Percentiles rank a stretch among this genome's conserved stretches.
Conservation (phyloP, 2,113 vertebrate genomes). For the Macrotis lagotis region DNA sequence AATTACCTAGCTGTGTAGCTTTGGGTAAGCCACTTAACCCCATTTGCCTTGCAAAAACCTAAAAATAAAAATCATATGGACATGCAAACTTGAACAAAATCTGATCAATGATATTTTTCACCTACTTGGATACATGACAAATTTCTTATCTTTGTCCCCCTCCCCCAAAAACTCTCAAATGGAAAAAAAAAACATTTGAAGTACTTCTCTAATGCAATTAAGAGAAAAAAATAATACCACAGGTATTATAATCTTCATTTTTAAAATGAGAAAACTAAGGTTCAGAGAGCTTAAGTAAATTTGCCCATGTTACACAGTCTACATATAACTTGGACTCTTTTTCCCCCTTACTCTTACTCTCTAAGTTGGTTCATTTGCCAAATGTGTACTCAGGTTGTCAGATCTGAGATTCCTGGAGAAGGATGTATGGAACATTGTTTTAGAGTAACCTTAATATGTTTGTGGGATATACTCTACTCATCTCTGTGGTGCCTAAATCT, state of each 20-base stretch:
- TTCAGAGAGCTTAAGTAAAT: neutral
- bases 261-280: neutral
- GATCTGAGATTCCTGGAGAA: neutral
- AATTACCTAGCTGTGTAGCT: too few relatives aligned
- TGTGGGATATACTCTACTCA: neutral
- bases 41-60: too few relatives aligned
- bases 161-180: conserved; percentile 45
- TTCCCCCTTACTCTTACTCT: neutral
- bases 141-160: conserved; percentile 51
- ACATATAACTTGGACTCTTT: neutral
- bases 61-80: conserved; percentile 87
- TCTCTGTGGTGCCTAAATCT: neutral
- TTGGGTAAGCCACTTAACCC: too few relatives aligned
- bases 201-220: conserved; percentile 57
- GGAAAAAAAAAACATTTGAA: conserved; percentile 61
- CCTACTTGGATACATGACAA: conserved; percentile 67
- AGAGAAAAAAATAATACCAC: conserved; percentile 12
- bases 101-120: conserved; percentile 58
- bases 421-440: neutral
- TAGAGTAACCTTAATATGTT: neutral
- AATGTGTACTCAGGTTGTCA: neutral
- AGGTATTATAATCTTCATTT: neutral
- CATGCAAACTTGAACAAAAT: conserved; percentile 71
- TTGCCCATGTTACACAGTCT: neutral
- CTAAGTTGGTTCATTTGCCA: neutral